A percentile compares a stretch with the other conserved stretches of the same genome.
phyloP scores from a whole-genome alignment of 2,888 invertebrate species.

The Platycheirus rosarum region DNA sequence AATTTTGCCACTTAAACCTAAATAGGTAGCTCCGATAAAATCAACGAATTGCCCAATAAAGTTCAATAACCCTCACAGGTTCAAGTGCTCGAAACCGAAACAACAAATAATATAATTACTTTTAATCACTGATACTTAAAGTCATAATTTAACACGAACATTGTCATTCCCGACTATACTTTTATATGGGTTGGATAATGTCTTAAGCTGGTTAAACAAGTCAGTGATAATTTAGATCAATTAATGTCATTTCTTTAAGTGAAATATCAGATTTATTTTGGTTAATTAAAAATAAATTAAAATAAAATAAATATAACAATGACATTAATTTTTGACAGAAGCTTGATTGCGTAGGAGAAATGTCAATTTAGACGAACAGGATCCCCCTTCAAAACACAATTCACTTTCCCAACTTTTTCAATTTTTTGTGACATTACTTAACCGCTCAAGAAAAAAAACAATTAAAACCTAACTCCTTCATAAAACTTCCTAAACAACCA shows the following conservation, averaged over 20 bases:
- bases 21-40: background rate
- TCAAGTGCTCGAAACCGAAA: background rate
- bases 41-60: background rate
- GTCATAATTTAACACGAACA: conserved; percentile 11
- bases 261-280: background rate
- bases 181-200: background rate
- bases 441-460: too few species aligned
- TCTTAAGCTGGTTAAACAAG: conserved; percentile 22
- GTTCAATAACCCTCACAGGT: conserved; percentile 10
- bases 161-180: conserved; percentile 6
- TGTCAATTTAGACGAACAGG: too few species aligned
- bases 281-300: too few species aligned
- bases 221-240: background rate
- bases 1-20: background rate
- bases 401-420: too few species aligned
- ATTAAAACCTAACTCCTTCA: too few species aligned
- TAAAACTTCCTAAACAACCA: too few species aligned
- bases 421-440: too few species aligned
- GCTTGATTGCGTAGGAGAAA: too few species aligned
- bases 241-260: background rate
- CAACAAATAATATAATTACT: conserved; percentile 1
- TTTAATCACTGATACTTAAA: conserved; percentile 7
- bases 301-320: too few species aligned
- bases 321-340: too few species aligned
- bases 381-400: too few species aligned